A percentile compares a stretch with the other conserved stretches of the same genome.
Conservation (phyloP, 2,113 vertebrate species). For the Psammodynastes pulverulentus region DNA sequence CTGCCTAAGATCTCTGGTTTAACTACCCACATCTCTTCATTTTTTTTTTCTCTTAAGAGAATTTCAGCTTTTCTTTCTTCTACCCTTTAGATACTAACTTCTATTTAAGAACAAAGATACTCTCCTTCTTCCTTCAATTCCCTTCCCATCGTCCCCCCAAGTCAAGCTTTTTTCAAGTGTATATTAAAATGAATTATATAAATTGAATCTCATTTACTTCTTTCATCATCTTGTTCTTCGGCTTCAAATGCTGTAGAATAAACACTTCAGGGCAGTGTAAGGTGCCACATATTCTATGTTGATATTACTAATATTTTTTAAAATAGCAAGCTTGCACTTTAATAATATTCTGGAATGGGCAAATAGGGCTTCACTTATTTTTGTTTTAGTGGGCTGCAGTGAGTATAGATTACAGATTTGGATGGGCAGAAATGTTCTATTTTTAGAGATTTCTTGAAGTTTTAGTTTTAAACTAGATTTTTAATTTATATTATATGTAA, state of each 20-base stretch:
- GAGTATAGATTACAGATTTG: neutral
- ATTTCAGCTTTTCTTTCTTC: neutral
- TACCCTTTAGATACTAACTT: neutral
- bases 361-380: neutral
- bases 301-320: neutral
- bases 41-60: neutral
- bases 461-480: neutral
- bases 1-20: neutral
- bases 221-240: neutral
- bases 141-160: neutral
- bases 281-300: neutral
- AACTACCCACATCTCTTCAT: no score
- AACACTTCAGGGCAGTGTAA: neutral
- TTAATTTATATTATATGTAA: neutral
- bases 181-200: neutral
- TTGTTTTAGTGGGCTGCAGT: neutral
- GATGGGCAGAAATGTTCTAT: neutral
- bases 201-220: neutral
- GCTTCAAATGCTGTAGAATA: neutral
- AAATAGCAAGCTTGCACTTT: neutral
- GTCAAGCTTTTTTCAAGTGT: neutral
- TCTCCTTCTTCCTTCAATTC: neutral
- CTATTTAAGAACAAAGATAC: neutral
- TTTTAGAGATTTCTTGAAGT: neutral
- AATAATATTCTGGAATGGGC: neutral